Percentiles rank a stretch among this genome's conserved stretches.
Evolutionary conservation across 2,888 invertebrate genomes (phyloP).

Genomic region (Tromatobia lineatoria): DNA sequence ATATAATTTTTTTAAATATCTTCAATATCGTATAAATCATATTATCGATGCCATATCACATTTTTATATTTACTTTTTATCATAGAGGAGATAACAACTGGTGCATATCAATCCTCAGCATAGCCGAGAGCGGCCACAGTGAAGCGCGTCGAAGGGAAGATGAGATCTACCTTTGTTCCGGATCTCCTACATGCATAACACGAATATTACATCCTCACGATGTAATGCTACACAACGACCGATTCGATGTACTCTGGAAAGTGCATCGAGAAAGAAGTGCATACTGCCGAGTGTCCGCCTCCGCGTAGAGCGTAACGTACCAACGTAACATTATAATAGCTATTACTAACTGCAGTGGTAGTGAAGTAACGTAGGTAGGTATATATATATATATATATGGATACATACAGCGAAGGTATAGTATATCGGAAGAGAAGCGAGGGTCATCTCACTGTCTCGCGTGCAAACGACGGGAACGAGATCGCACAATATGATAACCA

Average conservation of each 20-base stretch:
- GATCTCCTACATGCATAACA: slow-evolving; percentile 19
- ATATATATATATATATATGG: neutral
- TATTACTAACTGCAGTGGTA: slow-evolving; percentile 29
- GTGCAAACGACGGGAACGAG: slow-evolving; percentile 63
- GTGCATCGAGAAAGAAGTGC: slow-evolving; percentile 5
- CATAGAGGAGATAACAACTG: neutral
- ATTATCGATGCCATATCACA: too few species aligned
- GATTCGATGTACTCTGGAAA: slow-evolving; percentile 37
- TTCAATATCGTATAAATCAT: too few species aligned
- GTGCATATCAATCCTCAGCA: neutral
- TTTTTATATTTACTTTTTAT: neutral
- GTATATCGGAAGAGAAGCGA: slow-evolving; percentile 53
- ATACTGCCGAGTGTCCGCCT: slow-evolving; percentile 50
- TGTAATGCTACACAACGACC: slow-evolving; percentile 14
- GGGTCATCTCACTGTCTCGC: slow-evolving; percentile 56
- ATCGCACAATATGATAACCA: slow-evolving; percentile 57
- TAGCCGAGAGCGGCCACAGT: neutral
- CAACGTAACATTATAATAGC: slow-evolving; percentile 50
- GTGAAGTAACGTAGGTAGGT: neutral
- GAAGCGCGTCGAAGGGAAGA: slow-evolving; percentile 6
- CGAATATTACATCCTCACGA: slow-evolving; percentile 29
- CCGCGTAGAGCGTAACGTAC: slow-evolving; percentile 45
- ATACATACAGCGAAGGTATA: neutral
- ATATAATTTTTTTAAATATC: too few species aligned
- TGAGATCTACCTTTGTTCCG: slow-evolving; percentile 12